Conservation (phyloP, 2,888 invertebrate genomes). For the Megamerina dolium region DNA sequence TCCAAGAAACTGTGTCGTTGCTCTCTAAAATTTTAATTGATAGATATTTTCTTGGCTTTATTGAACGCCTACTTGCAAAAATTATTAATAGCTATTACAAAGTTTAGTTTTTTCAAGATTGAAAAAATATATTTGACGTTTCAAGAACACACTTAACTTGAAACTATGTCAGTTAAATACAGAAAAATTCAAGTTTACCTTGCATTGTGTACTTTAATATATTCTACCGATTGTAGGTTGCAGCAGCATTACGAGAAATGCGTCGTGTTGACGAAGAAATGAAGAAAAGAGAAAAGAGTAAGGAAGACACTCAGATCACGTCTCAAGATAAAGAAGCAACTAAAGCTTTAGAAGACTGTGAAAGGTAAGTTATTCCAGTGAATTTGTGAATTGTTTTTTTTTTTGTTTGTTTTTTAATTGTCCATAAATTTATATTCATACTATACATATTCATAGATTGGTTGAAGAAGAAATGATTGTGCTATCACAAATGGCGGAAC, state of each 20-base stretch:
- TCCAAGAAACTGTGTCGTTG: too few relatives aligned
- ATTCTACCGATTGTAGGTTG: slow-evolving; percentile 56
- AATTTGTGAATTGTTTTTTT: background rate
- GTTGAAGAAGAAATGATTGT: slow-evolving; percentile 65
- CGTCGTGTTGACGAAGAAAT: slow-evolving; percentile 79
- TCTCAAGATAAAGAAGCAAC: slow-evolving; percentile 50
- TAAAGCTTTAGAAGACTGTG: slow-evolving; percentile 59
- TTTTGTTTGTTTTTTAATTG: background rate
- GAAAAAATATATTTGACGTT: too few relatives aligned
- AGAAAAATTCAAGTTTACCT: too few relatives aligned
- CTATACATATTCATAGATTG: slow-evolving; percentile 49
- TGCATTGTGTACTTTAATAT: too few relatives aligned
- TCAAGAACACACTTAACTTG: too few relatives aligned
- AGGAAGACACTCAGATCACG: slow-evolving; percentile 50
- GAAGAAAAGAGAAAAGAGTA: slow-evolving; percentile 65
- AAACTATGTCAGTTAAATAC: too few relatives aligned
- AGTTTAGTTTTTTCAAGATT: too few relatives aligned
- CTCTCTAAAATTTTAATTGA: too few relatives aligned
- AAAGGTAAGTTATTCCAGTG: slow-evolving; percentile 50
- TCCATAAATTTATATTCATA: background rate
- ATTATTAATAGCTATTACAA: too few relatives aligned
- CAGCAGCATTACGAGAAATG: slow-evolving; percentile 81
- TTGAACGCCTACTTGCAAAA: too few relatives aligned
- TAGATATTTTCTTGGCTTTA: too few relatives aligned
- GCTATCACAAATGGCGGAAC: slow-evolving; percentile 67